Evolutionary conservation across 2,113 vertebrate species (phyloP), one percentile per base, ranked within the genome.

Genomic region (Vanacampus margaritifer): DNA sequence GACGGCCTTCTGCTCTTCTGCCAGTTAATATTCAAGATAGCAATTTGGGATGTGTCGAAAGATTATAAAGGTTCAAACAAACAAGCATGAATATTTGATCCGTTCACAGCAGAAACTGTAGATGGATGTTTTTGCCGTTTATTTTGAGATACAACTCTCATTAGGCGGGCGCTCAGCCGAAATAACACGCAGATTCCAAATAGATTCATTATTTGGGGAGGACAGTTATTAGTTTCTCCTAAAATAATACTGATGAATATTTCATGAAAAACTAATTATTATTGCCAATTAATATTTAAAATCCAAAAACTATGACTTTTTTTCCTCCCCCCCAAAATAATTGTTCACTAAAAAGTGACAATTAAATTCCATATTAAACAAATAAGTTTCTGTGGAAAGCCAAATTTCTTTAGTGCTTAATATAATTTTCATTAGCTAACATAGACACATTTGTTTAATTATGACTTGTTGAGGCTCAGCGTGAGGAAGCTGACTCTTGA

Each of bases 381-480:
- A 58, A 74, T 67, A n/a, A 35, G 19, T 74, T 68, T 54, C 23
- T 28, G 19, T 65, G 16, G 32, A 71, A 58, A 37, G 23, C 45
- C 28, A n/a, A 24, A 32, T 24, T 21, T 14, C 26, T 37, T 67
- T 69, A 28, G 71, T 53, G 60, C 70, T 72, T 28, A 61, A 45
- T 66, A 53, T 70, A 68, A 67, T 74, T 69, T 68, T 71, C 65
- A 57, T 67, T 41, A 69, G 65, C 71, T 75, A 74, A 51, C 64
- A 74, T 63, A 78, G 71, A 74, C 71, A 80, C 81, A 83, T 78
- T 86, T 88, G 84, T 91, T 89, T 87, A 90, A 88, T 91, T 91
- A 89, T 89, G 89, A 89, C 83, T 88, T 81, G 74, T 85, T 86
- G 76, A 78, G 73, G 81, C 88, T 89, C 87, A 75, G 90, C 85